Percentiles rank a stretch among this genome's conserved stretches.
These are phyloP conservation scores for Strix aluco DNA, from an alignment of 2,113 vertebrate genomes.

Conservation along the genomic window DNA sequence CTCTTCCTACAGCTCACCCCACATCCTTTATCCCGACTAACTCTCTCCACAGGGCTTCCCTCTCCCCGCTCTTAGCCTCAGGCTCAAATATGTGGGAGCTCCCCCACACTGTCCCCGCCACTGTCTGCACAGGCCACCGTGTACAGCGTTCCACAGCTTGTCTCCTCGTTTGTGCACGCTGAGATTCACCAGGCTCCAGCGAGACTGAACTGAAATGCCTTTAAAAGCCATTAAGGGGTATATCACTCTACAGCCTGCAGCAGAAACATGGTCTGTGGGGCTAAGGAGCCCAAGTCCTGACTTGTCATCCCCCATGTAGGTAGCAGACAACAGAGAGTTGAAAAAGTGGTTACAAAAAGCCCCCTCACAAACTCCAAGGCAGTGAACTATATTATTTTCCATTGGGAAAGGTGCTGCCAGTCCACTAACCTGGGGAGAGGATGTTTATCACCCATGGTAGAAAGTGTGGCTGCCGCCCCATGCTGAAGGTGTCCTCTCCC, in stretches of 20 bases:
- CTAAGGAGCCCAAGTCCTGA: background rate
- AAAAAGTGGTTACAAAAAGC: background rate
- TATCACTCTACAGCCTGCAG: background rate
- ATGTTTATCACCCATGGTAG: background rate
- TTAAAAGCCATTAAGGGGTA: background rate
- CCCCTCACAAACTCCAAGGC: background rate
- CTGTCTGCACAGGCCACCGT: background rate
- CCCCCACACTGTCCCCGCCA: rapidly evolving
- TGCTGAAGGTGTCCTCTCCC: background rate
- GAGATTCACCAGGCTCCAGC: background rate
- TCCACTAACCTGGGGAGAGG: background rate
- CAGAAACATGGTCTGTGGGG: background rate
- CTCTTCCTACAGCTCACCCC: background rate
- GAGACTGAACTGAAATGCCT: background rate
- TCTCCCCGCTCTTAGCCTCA: background rate
- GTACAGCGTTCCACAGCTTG: background rate
- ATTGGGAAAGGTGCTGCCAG: background rate
- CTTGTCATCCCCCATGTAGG: background rate
- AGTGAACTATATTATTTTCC: rapidly evolving
- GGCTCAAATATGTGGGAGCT: background rate
- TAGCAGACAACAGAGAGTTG: background rate
- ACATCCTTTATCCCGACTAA: background rate
- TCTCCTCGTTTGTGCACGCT: rapidly evolving
- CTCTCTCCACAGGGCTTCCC: background rate
- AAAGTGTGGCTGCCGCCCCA: background rate